Evolutionary conservation across 1,140 invertebrate species (phyloP).

Genomic region (Lordiphosa stackelbergi): DNA sequence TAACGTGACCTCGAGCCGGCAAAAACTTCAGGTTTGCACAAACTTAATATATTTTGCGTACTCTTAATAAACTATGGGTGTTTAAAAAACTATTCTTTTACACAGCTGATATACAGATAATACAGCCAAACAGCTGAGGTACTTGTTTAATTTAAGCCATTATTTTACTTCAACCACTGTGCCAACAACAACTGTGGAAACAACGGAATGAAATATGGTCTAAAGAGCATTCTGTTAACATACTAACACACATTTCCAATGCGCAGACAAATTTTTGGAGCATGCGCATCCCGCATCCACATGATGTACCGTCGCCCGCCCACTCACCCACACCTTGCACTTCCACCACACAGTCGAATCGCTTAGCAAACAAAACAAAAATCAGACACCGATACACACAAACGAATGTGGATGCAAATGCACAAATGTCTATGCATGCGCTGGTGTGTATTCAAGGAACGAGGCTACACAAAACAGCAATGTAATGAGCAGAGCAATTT

Average conservation of each 20-base stretch:
- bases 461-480: constrained; percentile 7
- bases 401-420: not conserved
- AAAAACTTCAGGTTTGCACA: no score
- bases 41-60: no score
- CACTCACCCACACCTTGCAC: constrained; percentile 36
- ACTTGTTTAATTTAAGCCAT: constrained; percentile 5
- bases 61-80: no score
- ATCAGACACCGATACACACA: constrained; percentile 12
- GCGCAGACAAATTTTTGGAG: constrained; percentile 39
- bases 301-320: constrained; percentile 8
- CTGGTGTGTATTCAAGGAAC: constrained; percentile 11
- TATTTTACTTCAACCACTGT: constrained; percentile 42
- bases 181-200: constrained; percentile 26
- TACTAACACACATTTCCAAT: constrained; percentile 70
- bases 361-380: constrained; percentile 48
- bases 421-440: not conserved
- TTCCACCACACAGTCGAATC: constrained; percentile 30
- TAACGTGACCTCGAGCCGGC: no score
- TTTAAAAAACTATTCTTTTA: no score
- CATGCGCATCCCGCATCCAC: constrained; percentile 45
- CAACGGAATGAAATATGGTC: constrained; percentile 37
- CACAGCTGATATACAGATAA: no score
- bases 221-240: constrained; percentile 46
- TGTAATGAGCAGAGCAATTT: constrained; percentile 9
- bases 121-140: constrained; percentile 2